phyloP scores from a whole-genome alignment of 1,140 invertebrate genomes.

The Drosophila nigrodunni region DNA sequence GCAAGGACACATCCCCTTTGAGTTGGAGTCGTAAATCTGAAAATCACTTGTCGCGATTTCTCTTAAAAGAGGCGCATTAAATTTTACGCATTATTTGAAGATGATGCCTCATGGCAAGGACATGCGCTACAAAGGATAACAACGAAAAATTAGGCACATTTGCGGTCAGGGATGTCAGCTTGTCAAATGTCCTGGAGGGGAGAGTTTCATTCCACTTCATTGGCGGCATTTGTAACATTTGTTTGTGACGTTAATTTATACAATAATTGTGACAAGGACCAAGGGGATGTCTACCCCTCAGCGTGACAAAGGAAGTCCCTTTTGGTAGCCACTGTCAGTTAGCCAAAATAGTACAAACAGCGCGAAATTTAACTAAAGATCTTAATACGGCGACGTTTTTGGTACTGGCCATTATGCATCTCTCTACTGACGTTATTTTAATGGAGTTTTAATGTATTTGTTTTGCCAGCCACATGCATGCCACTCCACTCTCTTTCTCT shows the following conservation, averaged over 20 bases:
- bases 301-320: neutral
- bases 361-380: slow-evolving; percentile 26
- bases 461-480: slow-evolving; percentile 32
- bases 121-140: slow-evolving; percentile 72
- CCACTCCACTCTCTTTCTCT: slow-evolving; percentile 9
- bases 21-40: slow-evolving; percentile 78
- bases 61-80: slow-evolving; percentile 71
- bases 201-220: slow-evolving; percentile 83
- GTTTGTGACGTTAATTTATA: slow-evolving; percentile 85
- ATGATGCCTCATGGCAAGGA: slow-evolving; percentile 32
- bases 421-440: slow-evolving; percentile 58
- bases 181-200: slow-evolving; percentile 39
- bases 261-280: slow-evolving; percentile 81
- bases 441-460: slow-evolving; percentile 81
- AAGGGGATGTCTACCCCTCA: slow-evolving; percentile 1
- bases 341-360: slow-evolving; percentile 9
- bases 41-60: slow-evolving; percentile 83
- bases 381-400: slow-evolving; percentile 2
- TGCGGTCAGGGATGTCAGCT: slow-evolving; percentile 59
- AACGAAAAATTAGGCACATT: slow-evolving; percentile 83
- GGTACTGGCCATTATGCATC: slow-evolving; percentile 20
- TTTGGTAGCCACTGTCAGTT: neutral
- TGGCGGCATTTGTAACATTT: slow-evolving; percentile 84
- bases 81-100: slow-evolving; percentile 82
- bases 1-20: neutral